Evolutionary conservation across 37 sponge, comb jelly and placozoan species (phyloP), one percentile per base, ranked within the genome.

Genomic region (Corticium candelabrum): DNA sequence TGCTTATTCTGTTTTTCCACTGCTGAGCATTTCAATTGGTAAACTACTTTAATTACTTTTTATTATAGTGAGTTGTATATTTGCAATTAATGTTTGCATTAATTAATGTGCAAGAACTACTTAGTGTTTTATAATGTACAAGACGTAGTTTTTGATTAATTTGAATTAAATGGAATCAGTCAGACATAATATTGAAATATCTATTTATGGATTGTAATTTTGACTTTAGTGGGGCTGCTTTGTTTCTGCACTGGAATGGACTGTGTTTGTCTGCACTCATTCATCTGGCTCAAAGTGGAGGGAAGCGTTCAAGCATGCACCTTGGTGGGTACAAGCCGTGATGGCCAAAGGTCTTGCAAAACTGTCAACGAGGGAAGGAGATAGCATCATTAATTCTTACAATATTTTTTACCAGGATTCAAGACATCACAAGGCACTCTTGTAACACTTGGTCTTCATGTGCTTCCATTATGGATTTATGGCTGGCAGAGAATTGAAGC

Each of bases 341-440:
- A 70, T 70, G 73, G 73, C 73, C 5, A n/a, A 70, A 7, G 73
- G 73, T 43, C 56, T 15, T 5, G 5, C 11, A 43, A 5, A 5
- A 11, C 56, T 43, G 56, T n/a, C n/a, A n/a, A n/a, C n/a, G n/a
- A n/a, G n/a, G n/a, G n/a, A n/a, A n/a, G n/a, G 5, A 11, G 56
- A 15, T 11, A 15, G 11, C 56, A 11, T 15, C 11, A 43, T 43
- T 21, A 11, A 11, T 43, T 11, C 11, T 43, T 5, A 21, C 11
- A 43, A 43, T 21, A 43, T 43, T 50, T 11, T 50, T 50, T 50
- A 50, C 62, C 32, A 70, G 73, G 73, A 7, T 70, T 70, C 73
- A 70, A 15, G 73, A 70, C 73, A 32, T 15, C 35, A 7, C n/a
- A n/a, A n/a, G 73, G 73, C 35, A n/a, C 21, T 70, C 34, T 70